These are phyloP conservation scores for Apocrypta bakeri DNA, from an alignment of 1,140 invertebrate species.

Conservation along the genomic window DNA sequence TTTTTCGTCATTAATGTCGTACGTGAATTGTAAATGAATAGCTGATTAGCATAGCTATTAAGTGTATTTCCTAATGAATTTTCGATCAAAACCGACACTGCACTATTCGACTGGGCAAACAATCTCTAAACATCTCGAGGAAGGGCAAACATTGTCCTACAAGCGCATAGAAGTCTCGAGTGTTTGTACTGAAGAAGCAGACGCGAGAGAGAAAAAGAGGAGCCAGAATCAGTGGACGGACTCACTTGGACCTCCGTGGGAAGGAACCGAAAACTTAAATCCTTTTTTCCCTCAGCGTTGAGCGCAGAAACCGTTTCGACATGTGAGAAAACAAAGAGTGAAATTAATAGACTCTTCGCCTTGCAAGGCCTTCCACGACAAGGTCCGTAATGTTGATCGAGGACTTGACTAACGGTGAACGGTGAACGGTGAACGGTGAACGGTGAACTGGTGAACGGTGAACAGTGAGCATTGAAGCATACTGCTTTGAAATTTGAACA, in stretches of 20 bases:
- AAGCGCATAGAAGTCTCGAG: constrained; percentile 67
- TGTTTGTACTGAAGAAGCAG: constrained; percentile 37
- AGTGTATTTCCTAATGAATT: constrained; percentile 29
- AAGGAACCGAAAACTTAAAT: constrained; percentile 61
- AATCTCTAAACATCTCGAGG: constrained; percentile 54
- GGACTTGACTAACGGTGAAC: constrained; percentile 28
- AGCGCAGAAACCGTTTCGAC: constrained; percentile 23
- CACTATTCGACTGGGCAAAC: constrained; percentile 44
- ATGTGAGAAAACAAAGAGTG: constrained; percentile 29
- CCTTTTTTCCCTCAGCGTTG: constrained; percentile 1
- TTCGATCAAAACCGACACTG: constrained; percentile 30
- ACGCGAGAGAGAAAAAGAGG: neutral
- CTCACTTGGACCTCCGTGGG: constrained; percentile 60
- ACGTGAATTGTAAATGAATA: too few species aligned
- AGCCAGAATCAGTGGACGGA: neutral
- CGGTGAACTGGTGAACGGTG: too few species aligned
- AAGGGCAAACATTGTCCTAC: constrained; percentile 68
- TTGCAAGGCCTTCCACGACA: neutral
- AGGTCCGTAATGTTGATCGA: constrained; percentile 20
- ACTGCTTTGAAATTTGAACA: neutral
- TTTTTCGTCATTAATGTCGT: too few species aligned
- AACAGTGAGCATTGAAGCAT: too few species aligned
- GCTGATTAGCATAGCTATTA: too few species aligned
- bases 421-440: too few species aligned
- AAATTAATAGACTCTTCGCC: constrained; percentile 39